Conservation (phyloP, 37 sponge, comb jelly and placozoan genomes). For the Petrosia ficiformis region DNA sequence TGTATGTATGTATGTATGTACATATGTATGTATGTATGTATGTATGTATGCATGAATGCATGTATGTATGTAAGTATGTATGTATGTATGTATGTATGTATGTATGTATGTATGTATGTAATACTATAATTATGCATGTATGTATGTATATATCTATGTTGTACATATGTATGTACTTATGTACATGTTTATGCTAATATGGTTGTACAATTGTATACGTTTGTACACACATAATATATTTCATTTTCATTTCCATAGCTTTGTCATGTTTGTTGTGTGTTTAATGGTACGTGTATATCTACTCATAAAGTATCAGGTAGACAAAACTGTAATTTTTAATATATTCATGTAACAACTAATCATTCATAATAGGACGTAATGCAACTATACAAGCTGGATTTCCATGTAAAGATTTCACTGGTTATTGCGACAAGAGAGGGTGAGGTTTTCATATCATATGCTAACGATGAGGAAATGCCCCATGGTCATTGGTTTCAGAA, state of each 20-base stretch:
- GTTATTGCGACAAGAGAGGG: slow-evolving; percentile 50
- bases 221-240: not conserved
- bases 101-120: too few species aligned
- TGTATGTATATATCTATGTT: not conserved
- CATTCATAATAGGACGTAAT: not conserved
- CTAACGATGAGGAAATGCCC: too few species aligned
- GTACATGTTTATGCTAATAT: not conserved
- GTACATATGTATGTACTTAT: not conserved
- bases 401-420: slow-evolving; percentile 57
- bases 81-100: too few species aligned
- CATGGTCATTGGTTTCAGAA: too few species aligned
- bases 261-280: slow-evolving; percentile 54
- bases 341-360: not conserved
- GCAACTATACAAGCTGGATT: slow-evolving; percentile 14
- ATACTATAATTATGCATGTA: too few species aligned
- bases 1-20: too few species aligned
- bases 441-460: not conserved
- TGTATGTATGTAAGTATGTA: too few species aligned
- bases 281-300: slow-evolving; percentile 38
- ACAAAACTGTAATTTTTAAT: not conserved
- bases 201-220: not conserved
- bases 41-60: too few species aligned
- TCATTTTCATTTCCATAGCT: slow-evolving; percentile 14
- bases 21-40: too few species aligned
- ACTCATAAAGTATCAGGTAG: slow-evolving; percentile 13